Evolutionary conservation across 2,888 invertebrate species (phyloP).

Genomic region (Lithophane semibrunnea): DNA sequence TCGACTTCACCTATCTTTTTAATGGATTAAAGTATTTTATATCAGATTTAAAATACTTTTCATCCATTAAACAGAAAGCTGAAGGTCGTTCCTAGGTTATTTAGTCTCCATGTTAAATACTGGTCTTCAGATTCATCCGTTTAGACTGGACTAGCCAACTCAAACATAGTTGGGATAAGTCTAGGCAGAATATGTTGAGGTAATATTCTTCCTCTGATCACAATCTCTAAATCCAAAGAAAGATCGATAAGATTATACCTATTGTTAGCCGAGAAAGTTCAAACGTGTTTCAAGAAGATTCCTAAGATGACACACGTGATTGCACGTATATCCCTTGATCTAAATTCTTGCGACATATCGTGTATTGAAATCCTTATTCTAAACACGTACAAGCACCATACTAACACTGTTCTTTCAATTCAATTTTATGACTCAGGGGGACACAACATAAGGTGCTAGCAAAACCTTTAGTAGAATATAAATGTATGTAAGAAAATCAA

Average conservation of each 20-base stretch:
- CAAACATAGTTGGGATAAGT: not conserved
- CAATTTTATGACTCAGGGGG: constrained; percentile 14
- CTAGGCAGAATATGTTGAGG: not conserved
- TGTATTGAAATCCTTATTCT: constrained; percentile 5
- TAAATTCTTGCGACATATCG: not conserved
- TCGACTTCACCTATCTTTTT: no score
- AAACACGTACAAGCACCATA: constrained; percentile 20
- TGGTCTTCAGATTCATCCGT: not conserved
- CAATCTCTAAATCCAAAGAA: not conserved
- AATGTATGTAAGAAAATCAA: not conserved
- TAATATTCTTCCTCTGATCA: not conserved
- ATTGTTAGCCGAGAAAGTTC: not conserved
- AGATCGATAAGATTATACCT: not conserved
- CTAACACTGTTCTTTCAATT: constrained; percentile 21
- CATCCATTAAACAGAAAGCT: no score
- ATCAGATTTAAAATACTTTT: no score
- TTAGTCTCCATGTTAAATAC: not conserved
- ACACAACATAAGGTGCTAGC: not conserved
- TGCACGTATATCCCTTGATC: not conserved
- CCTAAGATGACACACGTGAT: not conserved
- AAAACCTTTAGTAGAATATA: not conserved
- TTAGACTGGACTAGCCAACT: not conserved
- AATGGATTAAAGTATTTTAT: no score
- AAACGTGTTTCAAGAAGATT: not conserved
- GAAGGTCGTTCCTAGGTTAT: no score